Conservation (phyloP, 1,140 invertebrate species). For the Leptinotarsa texana region DNA sequence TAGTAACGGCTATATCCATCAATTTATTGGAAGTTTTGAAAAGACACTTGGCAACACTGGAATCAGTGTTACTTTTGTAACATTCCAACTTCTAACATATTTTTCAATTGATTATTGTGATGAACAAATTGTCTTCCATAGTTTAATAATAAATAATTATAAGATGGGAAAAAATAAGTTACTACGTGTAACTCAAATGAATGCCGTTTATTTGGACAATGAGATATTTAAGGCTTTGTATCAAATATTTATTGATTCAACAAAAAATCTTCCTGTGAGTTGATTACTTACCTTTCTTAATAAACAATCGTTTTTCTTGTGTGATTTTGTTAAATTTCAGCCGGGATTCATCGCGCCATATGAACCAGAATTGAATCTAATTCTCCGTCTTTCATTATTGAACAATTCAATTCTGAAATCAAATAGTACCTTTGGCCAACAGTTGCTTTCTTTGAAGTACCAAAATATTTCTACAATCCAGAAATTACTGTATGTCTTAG, state of each 20-base stretch:
- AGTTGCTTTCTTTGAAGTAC: conserved; percentile 53
- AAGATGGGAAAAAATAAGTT: conserved; percentile 41
- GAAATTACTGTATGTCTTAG: conserved; percentile 43
- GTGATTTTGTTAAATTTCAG: conserved; percentile 41
- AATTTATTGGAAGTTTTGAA: too few species aligned
- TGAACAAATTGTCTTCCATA: too few species aligned
- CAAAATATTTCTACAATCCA: conserved; percentile 46
- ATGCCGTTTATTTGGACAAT: conserved; percentile 53
- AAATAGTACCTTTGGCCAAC: conserved; percentile 52
- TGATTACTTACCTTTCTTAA: background rate
- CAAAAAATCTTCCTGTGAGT: conserved; percentile 51
- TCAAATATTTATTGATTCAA: conserved; percentile 40
- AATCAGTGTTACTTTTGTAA: too few species aligned
- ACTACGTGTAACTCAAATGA: conserved; percentile 53
- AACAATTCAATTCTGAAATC: conserved; percentile 47
- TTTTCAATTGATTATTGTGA: too few species aligned
- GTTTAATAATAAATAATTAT: background rate
- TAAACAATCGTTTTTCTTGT: conserved; percentile 2
- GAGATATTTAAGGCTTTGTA: conserved; percentile 51
- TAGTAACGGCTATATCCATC: too few species aligned
- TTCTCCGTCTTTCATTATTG: conserved; percentile 45
- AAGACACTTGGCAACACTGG: too few species aligned
- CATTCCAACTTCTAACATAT: too few species aligned
- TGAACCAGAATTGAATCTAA: conserved; percentile 48
- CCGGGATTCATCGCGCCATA: conserved; percentile 40